Evolutionary conservation across 2,113 vertebrate species (phyloP), one percentile per base, ranked within the genome.

Genomic region (Brachypteracias leptosomus): DNA sequence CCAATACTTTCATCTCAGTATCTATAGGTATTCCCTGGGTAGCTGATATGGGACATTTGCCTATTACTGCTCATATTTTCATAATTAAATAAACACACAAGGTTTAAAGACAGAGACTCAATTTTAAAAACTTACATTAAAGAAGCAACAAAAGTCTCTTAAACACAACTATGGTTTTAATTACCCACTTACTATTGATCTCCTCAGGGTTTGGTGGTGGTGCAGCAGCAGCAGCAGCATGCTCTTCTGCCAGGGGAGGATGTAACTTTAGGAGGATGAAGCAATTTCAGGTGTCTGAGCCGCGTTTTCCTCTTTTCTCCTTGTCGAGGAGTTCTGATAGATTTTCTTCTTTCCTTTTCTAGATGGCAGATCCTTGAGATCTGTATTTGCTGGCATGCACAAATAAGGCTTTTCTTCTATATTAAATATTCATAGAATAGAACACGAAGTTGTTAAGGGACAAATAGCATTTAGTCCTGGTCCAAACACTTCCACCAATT

Each of bases 371-470:
- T 88, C 80, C 65, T 63, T 44, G 55, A 85, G 65, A 67, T 42
- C 62, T 74, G 79, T 82, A n/a, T 82, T 90, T 90, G 72, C 78
- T 92, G 70, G 36, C 71, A 52, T 26, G 20, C 51, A 82, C 59
- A 88, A 88, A 72, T n/a, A 54, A 85, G 76, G 38, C n/a, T 95
- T 91, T 95, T 73, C 47, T 91, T 84, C 68, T 16, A 1, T 26
- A 75, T 91, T 84, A 91, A 92, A 89, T 92, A 95, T 89, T 88
- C 62, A 74, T 73, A 51, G 75, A 65, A 28, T 77, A 28, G 62
- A 94, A 73, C 46, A 58, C 76, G 40, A 78, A 91, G 58, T 81
- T 92, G 57, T 90, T 84, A 66, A 84, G 91, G 86, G 79, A 73
- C 66, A 85, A 21, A 67, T 63, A 80, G 40, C 21, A 31, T 80